Evolutionary conservation across 2,113 vertebrate species (phyloP), one percentile per base, ranked within the genome.

Genomic region (Semicossyphus pulcher): DNA sequence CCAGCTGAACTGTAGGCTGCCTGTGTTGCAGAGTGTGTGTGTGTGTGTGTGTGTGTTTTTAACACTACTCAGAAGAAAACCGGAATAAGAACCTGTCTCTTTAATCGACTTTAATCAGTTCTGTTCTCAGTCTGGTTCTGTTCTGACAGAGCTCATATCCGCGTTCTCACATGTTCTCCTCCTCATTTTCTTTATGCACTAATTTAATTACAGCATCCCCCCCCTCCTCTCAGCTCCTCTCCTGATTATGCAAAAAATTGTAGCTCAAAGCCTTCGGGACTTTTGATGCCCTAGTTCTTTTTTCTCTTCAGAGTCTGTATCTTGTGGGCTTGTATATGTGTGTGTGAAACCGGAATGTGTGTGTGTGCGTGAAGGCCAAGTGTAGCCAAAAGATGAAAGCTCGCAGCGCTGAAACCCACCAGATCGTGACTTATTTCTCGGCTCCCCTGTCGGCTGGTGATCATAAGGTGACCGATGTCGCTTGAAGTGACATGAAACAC

Each of bases 181-280:
- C 74, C 68, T 86, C 80, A 0, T 81, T 86, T 82, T 86, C 85
- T 90, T 86, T 69, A 76, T 85, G 71, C 68, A 48, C 57, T 89
- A 85, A 88, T 88, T 89, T 84, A 88, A 89, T 89, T 89, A 85
- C 84, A 81, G 54, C 64, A 67, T 75, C 51, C 32, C 25, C 21
- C 28, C 48, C 44, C 62, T 20, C 56, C 48, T 28, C 49, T 10
- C 45, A 41, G 39, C 58, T 76, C 77, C 63, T 66, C 65, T 82
- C 45, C 76, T 93, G 90, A 94, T 93, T 92, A 93, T 91, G 91
- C 87, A 87, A 86, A 92, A 78, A 82, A 80, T 32, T 86, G 78
- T 84, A 84, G 88, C 89, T 91, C 68, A 78, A 89, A 92, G 92
- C 93, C 92, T 93, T 85, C 64, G 86, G 92, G 93, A 93, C 89